These are phyloP conservation scores for Tamandua tetradactyla DNA, from an alignment of 2,797 vertebrate species.

Conservation along the genomic window DNA sequence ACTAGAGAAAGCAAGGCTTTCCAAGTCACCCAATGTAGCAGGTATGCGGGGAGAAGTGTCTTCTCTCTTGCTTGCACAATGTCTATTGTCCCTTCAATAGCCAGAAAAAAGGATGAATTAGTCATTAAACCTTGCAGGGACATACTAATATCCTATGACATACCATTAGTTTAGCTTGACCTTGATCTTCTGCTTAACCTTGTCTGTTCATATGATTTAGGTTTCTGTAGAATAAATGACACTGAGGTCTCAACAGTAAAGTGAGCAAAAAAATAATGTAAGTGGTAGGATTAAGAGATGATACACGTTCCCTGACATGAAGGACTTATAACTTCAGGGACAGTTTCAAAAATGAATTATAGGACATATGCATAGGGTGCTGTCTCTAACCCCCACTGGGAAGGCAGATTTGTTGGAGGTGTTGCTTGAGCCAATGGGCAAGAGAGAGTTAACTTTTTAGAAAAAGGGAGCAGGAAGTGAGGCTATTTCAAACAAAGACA, in stretches of 20 bases:
- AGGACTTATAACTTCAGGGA: not conserved
- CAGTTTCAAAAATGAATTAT: conserved; percentile 1
- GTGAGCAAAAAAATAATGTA: not conserved
- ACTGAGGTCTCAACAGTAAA: not conserved
- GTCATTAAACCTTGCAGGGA: not conserved
- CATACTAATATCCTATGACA: not conserved
- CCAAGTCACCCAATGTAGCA: not conserved
- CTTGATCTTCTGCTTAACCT: conserved; percentile 11
- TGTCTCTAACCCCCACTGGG: not conserved
- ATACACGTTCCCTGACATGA: not conserved
- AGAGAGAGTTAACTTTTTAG: not conserved
- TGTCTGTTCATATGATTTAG: not conserved
- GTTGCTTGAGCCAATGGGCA: not conserved
- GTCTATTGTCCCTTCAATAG: not conserved
- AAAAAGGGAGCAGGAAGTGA: not conserved
- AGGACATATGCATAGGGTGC: not conserved
- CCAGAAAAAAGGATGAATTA: not conserved
- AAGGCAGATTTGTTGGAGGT: not conserved
- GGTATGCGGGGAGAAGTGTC: not conserved
- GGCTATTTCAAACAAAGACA: not conserved
- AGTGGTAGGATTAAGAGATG: not conserved
- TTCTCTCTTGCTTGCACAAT: not conserved
- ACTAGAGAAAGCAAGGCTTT: not conserved
- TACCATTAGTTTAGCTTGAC: not conserved
- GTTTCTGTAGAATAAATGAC: not conserved